Conservation (phyloP, 2,113 vertebrate genomes). For the Pardalotus punctatus region DNA sequence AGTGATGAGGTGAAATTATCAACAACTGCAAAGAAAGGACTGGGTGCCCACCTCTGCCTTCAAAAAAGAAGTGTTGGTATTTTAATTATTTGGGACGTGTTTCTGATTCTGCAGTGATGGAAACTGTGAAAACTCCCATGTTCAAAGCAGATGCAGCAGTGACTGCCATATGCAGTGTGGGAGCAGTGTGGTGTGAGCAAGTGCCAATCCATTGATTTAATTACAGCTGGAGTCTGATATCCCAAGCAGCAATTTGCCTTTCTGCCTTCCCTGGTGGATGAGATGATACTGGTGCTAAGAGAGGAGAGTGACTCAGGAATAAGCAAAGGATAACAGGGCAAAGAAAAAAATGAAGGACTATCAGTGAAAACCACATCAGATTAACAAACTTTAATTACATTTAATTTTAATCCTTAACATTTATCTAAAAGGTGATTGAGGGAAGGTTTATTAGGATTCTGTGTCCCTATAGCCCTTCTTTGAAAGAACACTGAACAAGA, state of each 20-base stretch:
- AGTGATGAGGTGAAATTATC: not conserved
- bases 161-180: not conserved
- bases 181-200: not conserved
- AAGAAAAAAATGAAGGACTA: not conserved
- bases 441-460: constrained; percentile 69
- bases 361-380: constrained; percentile 28
- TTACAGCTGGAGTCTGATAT: not conserved
- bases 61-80: not conserved
- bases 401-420: constrained; percentile 70
- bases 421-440: constrained; percentile 74
- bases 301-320: not conserved
- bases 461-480: constrained; percentile 61
- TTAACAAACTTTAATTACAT: constrained; percentile 74
- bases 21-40: not conserved
- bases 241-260: not conserved
- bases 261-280: not conserved
- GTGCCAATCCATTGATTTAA: not conserved
- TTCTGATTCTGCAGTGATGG: not conserved
- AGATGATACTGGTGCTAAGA: not conserved
- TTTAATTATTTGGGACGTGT: not conserved
- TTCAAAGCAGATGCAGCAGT: not conserved
- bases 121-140: not conserved
- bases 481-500: constrained; percentile 64
- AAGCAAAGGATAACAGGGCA: not conserved
- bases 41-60: not conserved